phyloP scores from a whole-genome alignment of 2,888 invertebrate genomes.

The Scaptomyza cyrtandrae region DNA sequence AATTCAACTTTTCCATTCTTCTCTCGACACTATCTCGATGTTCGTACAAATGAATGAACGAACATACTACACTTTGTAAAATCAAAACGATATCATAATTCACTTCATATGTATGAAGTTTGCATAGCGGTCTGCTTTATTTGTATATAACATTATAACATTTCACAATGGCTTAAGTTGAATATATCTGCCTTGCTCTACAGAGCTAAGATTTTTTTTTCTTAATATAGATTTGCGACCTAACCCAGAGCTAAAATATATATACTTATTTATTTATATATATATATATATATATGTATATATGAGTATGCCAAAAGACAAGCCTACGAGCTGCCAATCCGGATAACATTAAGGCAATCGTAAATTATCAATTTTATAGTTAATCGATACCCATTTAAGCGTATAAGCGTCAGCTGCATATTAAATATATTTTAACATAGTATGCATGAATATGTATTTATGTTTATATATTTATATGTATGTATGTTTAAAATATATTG shows the following conservation, averaged over 20 bases:
- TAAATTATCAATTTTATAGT: conserved; percentile 68
- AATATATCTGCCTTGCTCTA: neutral
- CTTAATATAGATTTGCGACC: neutral
- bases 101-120: neutral
- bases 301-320: conserved; percentile 9
- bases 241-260: conserved; percentile 20
- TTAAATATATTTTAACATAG: conserved; percentile 39
- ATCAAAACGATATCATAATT: neutral
- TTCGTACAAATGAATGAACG: too few species aligned
- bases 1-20: too few species aligned
- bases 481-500: conserved; percentile 30
- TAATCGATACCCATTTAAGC: conserved; percentile 66
- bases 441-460: conserved; percentile 9
- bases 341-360: conserved; percentile 54
- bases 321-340: conserved; percentile 29
- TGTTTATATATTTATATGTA: neutral
- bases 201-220: too few species aligned
- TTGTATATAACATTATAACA: neutral
- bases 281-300: neutral
- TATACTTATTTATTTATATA: too few species aligned
- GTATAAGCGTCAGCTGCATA: conserved; percentile 60
- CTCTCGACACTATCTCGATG: too few species aligned
- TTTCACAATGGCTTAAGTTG: neutral
- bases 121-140: neutral
- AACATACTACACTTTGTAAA: neutral